Evolutionary conservation across 1,140 invertebrate species (phyloP), one percentile per base, ranked within the genome.

Genomic region (Nephila pilipes): DNA sequence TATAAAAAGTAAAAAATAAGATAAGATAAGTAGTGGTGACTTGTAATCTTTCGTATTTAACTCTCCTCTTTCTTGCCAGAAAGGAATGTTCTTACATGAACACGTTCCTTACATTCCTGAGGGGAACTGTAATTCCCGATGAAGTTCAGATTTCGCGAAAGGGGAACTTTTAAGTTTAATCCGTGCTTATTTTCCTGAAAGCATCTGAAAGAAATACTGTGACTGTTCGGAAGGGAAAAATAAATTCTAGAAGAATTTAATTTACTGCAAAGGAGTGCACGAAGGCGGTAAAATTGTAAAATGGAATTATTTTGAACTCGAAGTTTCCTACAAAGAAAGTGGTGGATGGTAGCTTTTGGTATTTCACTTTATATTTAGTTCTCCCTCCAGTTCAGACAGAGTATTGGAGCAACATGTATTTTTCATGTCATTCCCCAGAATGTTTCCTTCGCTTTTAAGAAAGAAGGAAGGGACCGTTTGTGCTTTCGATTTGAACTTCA

Each of bases 161-260:
- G 29, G 69, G 29, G 29, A 36, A 79, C 69, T 79, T 79, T 79
- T 79, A 79, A 79, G 69, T 79, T 79, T 79, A 79, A 79, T 79
- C 69, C 69, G 22, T 79, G 69, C 36, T 79, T 79, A 79, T 79
- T 79, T 38, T 20, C 69, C 32, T 16, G 69, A 79, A 79, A 22
- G 58, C 58, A 60, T 18, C 22, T 60, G 58, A 60, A 60, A 38
- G 69, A 79, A 79, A 79, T 79, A 79, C 69, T 32, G 4, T 29
- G 58, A 20, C 58, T 60, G 16, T 3, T 2, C 69, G 29, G 46
- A 46, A 46, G 46, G 69, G 57, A 79, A 79, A 79, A 29, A 79
- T 79, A 79, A 79, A 36, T 75, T 75, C 69, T 36, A 25, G 25
- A 32, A 38, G 69, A 79, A 79, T 79, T 79, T 79, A 79, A 79